Percentiles rank a stretch among this genome's conserved stretches.
Conservation (phyloP, 2,888 invertebrate genomes). For the Callinectes sapidus region DNA sequence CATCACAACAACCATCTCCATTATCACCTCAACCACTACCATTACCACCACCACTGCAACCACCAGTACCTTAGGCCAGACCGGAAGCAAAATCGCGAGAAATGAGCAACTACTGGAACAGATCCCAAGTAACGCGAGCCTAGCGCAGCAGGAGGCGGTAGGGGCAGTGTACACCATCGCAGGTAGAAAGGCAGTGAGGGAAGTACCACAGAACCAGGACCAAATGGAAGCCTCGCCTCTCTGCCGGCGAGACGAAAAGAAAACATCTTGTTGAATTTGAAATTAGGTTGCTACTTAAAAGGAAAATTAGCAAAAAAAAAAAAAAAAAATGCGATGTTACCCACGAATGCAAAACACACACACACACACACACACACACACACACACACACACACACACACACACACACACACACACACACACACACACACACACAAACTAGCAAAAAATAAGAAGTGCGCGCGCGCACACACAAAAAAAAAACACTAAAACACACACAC, state of each 20-base stretch:
- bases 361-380: conserved; percentile 10
- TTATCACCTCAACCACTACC: not conserved
- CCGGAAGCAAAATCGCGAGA: not conserved
- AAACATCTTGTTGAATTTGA: conserved; percentile 13
- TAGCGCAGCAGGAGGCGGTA: not conserved
- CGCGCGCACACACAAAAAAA: no score
- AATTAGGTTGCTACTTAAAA: not conserved
- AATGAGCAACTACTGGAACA: not conserved
- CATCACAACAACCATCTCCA: not conserved
- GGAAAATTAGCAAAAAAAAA: not conserved
- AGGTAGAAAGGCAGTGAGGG: not conserved
- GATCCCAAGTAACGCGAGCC: not conserved
- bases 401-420: conserved; percentile 30
- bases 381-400: conserved; percentile 47
- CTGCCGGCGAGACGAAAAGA: not conserved
- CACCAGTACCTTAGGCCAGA: not conserved
- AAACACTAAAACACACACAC: no score
- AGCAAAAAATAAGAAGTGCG: no score
- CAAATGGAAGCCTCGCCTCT: not conserved
- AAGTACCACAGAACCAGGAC: not conserved
- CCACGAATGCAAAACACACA: not conserved
- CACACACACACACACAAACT: conserved; percentile 33
- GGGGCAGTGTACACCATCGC: not conserved
- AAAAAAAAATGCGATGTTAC: no score
- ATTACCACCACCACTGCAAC: not conserved